Evolutionary conservation across 2,113 vertebrate genomes (phyloP).

Genomic region (Acrocephalus arundinaceus): DNA sequence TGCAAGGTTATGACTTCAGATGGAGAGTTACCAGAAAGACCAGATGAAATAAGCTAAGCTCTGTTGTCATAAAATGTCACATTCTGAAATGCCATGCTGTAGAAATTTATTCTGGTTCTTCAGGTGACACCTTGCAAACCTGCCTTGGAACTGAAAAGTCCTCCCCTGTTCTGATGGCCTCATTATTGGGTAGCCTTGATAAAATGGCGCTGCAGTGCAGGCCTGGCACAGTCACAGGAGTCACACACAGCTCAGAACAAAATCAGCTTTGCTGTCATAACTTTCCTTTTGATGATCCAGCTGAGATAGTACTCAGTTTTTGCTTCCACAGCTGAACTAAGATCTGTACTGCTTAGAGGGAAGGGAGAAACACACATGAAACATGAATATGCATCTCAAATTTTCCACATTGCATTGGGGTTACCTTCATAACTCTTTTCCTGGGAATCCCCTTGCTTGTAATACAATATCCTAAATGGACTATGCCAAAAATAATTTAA

Average conservation of each 20-base stretch:
- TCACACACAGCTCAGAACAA: not conserved
- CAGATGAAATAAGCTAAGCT: not conserved
- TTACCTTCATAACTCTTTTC: not conserved
- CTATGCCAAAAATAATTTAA: not conserved
- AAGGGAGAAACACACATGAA: not conserved
- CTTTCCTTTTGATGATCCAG: not conserved
- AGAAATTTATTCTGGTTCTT: not conserved
- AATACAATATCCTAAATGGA: not conserved
- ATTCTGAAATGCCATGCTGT: not conserved
- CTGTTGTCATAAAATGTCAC: not conserved
- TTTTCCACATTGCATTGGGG: not conserved
- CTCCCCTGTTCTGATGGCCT: not conserved
- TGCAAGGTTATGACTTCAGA: not conserved
- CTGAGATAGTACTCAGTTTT: not conserved
- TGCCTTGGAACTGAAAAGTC: not conserved
- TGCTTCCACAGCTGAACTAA: not conserved
- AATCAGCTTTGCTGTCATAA: not conserved
- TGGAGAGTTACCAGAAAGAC: not conserved
- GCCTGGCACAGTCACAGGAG: not conserved
- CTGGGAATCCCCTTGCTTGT: not conserved
- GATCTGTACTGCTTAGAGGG: not conserved
- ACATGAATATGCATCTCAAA: not conserved
- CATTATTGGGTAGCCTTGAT: not conserved
- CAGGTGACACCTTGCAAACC: not conserved
- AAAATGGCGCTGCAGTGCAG: not conserved